phyloP scores from a whole-genome alignment of 2,113 vertebrate species.

The Anoura caudifer region DNA sequence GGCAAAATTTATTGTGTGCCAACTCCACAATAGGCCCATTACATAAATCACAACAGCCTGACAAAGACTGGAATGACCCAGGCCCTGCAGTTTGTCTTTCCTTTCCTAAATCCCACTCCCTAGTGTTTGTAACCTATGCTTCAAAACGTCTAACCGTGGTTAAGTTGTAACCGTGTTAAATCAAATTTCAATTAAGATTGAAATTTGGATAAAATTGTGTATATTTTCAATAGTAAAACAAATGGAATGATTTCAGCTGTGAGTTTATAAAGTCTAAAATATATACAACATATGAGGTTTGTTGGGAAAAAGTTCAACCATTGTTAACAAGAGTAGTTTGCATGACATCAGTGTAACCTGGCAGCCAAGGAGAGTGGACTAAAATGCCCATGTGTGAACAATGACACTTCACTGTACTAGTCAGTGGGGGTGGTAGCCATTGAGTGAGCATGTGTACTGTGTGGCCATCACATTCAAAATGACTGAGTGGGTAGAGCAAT shows the following conservation, averaged over 20 bases:
- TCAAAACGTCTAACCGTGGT: not conserved
- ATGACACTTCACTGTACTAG: too few species aligned
- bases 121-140: not conserved
- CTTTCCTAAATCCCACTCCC: not conserved
- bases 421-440: too few species aligned
- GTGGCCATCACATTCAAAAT: too few species aligned
- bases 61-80: accelerated
- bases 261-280: not conserved
- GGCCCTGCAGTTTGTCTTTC: not conserved
- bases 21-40: not conserved
- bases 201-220: not conserved
- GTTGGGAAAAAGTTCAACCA: too few species aligned
- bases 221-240: not conserved
- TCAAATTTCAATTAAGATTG: not conserved
- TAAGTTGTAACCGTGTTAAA: not conserved
- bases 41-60: not conserved
- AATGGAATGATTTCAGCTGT: not conserved
- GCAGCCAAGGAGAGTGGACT: too few species aligned
- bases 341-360: too few species aligned
- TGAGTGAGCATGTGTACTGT: too few species aligned
- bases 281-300: not conserved
- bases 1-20: not conserved
- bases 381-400: too few species aligned
- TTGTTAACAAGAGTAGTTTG: too few species aligned
- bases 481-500: too few species aligned